Evolutionary conservation across 2,888 invertebrate species (phyloP), one percentile per base, ranked within the genome.

Genomic region (Melanchra persicariae): DNA sequence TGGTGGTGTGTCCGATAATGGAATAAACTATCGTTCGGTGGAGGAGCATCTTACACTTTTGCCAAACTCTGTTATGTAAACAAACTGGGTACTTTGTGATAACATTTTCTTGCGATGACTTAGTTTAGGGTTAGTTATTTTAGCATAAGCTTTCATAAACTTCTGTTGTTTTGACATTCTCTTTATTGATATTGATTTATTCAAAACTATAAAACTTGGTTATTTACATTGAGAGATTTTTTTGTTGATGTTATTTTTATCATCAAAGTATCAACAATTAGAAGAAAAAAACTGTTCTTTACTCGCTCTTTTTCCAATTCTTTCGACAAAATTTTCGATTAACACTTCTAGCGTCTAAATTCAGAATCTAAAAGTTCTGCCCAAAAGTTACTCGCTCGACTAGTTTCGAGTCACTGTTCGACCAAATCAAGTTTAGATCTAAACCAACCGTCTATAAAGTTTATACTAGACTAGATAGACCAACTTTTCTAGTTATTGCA

Each of bases 401-500:
- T 51, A 45, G 24, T 40, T 22, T 58, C 10, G 24, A 66, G 63
- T 63, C 73, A 78, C 74, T 72, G 73, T 58, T 66, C 70, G 67
- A 65, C 37, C 61, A 70, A 70, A 79, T 70, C 74, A 58, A 67
- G 51, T 63, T 54, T 52, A 70, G 40, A 80, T 80, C 82, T 74
- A 64, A 82, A 67, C 69, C 73, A 64, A 67, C 63, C 47, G 51
- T 78, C 74, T 79, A 62, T 79, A 65, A 80, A 80, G 64, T 82
- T 79, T 61, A 65, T 77, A 69, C 58, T 69, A 26, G 43, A 63
- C 22, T 69, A 62, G 73, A 69, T 17, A 73, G 63, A 61, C 26
- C 30, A 80, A 80, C 69, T 80, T 81, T 72, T 76, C 70, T 70
- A 63, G 84, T 77, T 71, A 73, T 65, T 77, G 60, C 77, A 77